Evolutionary conservation across 1,140 invertebrate species (phyloP), one percentile per base, ranked within the genome.

Genomic region (Melipona quadrifasciata): DNA sequence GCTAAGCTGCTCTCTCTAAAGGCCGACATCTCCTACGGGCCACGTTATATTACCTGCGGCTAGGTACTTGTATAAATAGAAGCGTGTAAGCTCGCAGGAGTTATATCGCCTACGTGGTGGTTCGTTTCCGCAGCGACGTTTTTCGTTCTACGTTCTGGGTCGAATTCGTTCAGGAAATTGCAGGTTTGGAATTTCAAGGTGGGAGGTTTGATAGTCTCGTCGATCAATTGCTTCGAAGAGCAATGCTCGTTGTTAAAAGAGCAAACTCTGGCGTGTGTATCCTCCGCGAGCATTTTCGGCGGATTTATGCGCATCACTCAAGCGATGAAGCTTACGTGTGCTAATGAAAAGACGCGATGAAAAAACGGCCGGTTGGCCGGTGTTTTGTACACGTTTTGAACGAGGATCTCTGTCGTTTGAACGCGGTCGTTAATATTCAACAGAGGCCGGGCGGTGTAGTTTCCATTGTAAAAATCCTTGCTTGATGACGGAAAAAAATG

Each of bases 391-490:
- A 53, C 61, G 53, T 53, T 31, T 65, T 53, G 61, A 78, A 78
- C 61, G 39, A 51, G 76, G 39, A 78, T 65, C 76, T 65, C 27
- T 47, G 76, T 53, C 76, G 31, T 67, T 78, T 67, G 76, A 39
- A 78, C 47, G 76, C 5, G 76, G 76, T 78, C 61, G 76, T 78
- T 78, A 78, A 78, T 78, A 78, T 78, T 78, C 61, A 78, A 78
- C 76, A 51, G 61, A 27, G 73, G 76, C 39, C 39, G 61, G 61
- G 17, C 39, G 58, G 61, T 31, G 76, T 47, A 65, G 76, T 78
- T 78, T 67, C 61, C 76, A 78, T 78, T 67, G 76, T 78, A 78
- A 67, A 78, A 53, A 53, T 78, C 39, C 27, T 64, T 71, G 65
- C 53, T 72, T 80, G 68, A 72, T 72, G 67, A 80, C 19, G 53